Conservation (phyloP, 2,888 invertebrate species). For the Noctua fimbriata region DNA sequence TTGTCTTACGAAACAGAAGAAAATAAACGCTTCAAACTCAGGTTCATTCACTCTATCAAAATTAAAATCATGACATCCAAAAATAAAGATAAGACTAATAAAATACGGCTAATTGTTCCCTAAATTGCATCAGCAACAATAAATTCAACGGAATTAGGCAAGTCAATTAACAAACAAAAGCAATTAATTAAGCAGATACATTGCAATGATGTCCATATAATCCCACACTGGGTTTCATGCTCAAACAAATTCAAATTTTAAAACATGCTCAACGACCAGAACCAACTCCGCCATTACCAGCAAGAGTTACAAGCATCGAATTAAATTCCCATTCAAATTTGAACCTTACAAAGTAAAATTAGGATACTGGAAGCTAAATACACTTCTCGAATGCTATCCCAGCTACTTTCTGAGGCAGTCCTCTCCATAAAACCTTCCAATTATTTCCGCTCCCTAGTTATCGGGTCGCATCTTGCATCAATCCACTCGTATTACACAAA, state of each 20-base stretch:
- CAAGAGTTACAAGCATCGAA: conserved; percentile 69
- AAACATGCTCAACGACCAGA: conserved; percentile 79
- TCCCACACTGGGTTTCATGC: conserved; percentile 70
- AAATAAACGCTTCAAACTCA: conserved; percentile 1
- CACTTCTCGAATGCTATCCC: conserved; percentile 54
- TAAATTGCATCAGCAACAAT: conserved; percentile 61
- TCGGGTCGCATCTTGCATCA: conserved; percentile 84
- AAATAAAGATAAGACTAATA: conserved; percentile 58
- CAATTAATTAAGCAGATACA: conserved; percentile 74
- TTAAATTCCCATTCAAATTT: conserved; percentile 69
- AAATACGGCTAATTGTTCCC: conserved; percentile 61
- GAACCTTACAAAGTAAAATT: conserved; percentile 68
- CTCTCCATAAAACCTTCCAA: conserved; percentile 84
- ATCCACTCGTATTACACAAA: conserved; percentile 86
- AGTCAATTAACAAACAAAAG: conserved; percentile 72
- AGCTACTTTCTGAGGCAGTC: conserved; percentile 69
- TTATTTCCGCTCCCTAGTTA: conserved; percentile 84
- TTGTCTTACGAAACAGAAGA: background rate
- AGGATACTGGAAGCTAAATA: conserved; percentile 66
- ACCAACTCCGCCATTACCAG: conserved; percentile 72
- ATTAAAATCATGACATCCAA: conserved; percentile 30
- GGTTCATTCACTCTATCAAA: conserved; percentile 28
- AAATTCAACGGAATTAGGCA: conserved; percentile 63
- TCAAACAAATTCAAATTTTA: conserved; percentile 75
- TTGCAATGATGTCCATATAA: conserved; percentile 71